These are phyloP conservation scores for Chaetura pelagica DNA, from an alignment of 2,113 vertebrate genomes.

Conservation along the genomic window DNA sequence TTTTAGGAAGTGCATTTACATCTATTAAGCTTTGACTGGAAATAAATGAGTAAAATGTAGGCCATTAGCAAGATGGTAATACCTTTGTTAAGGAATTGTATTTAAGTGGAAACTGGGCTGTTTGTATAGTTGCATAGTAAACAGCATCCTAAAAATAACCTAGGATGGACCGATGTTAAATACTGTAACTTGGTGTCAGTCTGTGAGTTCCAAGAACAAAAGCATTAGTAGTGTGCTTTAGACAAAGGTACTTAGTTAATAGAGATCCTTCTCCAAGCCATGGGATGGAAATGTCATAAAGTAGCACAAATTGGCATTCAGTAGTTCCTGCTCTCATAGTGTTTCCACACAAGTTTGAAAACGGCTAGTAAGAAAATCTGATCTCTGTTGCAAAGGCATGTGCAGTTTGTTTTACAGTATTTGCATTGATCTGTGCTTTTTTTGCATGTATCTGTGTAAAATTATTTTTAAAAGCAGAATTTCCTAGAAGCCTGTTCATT, in stretches of 20 bases:
- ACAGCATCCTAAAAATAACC: neutral
- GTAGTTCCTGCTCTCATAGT: neutral
- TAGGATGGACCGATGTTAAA: neutral
- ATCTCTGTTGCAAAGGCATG: neutral
- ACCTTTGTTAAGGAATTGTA: neutral
- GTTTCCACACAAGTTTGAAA: neutral
- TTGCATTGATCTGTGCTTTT: neutral
- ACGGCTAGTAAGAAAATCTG: neutral
- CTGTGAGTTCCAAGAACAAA: neutral
- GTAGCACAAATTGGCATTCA: neutral
- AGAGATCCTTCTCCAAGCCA: neutral
- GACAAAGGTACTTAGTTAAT: neutral
- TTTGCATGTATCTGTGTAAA: neutral
- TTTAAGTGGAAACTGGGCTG: neutral
- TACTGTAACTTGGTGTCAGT: neutral
- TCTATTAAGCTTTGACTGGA: neutral
- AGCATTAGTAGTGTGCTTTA: neutral
- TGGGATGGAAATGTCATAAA: neutral
- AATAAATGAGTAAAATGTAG: neutral
- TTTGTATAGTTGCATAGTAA: neutral
- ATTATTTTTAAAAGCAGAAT: neutral
- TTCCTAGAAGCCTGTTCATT: neutral
- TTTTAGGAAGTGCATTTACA: neutral
- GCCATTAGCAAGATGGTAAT: neutral
- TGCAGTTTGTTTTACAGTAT: neutral